A percentile compares a stretch with the other conserved stretches of the same genome.
Conservation (phyloP, 2,888 invertebrate species). For the Vesta saturnalis region DNA sequence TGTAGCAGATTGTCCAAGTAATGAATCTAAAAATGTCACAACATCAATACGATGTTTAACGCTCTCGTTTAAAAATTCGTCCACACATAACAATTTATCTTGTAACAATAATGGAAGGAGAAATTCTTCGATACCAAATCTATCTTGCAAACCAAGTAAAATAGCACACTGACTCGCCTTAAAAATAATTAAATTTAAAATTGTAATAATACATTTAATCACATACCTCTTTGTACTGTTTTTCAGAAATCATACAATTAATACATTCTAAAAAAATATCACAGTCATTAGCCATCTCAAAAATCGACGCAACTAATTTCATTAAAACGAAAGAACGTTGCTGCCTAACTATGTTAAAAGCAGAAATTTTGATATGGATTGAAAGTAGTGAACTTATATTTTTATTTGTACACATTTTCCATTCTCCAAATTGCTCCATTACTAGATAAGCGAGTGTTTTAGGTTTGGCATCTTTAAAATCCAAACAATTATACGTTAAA, state of each 20-base stretch:
- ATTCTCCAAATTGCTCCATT: conserved; percentile 69
- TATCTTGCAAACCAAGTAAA: conserved; percentile 72
- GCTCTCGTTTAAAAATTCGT: conserved; percentile 77
- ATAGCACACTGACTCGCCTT: conserved; percentile 77
- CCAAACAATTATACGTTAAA: conserved; percentile 70
- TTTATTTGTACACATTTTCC: conserved; percentile 60
- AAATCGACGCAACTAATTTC: conserved; percentile 71
- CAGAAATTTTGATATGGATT: conserved; percentile 72
- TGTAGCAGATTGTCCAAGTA: conserved; percentile 70
- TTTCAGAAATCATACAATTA: conserved; percentile 65
- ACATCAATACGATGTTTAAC: conserved; percentile 73
- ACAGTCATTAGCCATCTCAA: conserved; percentile 70
- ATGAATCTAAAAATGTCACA: conserved; percentile 75
- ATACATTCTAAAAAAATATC: conserved; percentile 71
- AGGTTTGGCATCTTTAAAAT: conserved; percentile 71
- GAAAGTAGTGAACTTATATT: conserved; percentile 64
- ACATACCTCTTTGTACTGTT: conserved; percentile 74
- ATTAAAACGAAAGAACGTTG: conserved; percentile 74
- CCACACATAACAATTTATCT: conserved; percentile 79
- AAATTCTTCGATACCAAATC: conserved; percentile 76
- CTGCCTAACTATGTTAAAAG: conserved; percentile 75
- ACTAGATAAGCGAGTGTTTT: conserved; percentile 71
- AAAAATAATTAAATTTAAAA: conserved; percentile 22
- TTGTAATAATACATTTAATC: no score
- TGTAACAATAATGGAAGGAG: conserved; percentile 83